Percentiles rank a stretch among this genome's conserved stretches.
phyloP scores from a whole-genome alignment of 1,140 invertebrate genomes.

The Diabrotica virgifera region DNA sequence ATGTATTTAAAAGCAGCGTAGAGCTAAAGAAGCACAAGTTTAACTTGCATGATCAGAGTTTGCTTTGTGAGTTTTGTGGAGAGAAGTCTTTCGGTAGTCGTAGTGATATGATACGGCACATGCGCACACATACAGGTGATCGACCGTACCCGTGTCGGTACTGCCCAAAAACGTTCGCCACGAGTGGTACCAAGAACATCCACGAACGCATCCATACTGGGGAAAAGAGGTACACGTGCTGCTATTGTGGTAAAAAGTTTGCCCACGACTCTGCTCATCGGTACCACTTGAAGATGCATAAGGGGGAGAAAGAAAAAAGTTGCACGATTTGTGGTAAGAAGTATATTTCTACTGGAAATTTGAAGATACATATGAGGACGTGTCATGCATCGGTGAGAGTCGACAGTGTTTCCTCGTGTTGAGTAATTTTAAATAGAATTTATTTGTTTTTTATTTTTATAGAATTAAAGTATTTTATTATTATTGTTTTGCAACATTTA shows the following conservation, averaged over 20 bases:
- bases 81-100: constrained; percentile 68
- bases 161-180: constrained; percentile 63
- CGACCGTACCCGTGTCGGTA: constrained; percentile 69
- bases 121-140: constrained; percentile 68
- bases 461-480: no score
- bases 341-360: constrained; percentile 60
- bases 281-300: constrained; percentile 59
- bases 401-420: no score
- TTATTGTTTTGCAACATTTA: no score
- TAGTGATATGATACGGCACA: constrained; percentile 68
- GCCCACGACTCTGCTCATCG: constrained; percentile 68
- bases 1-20: constrained; percentile 11
- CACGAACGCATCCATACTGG: constrained; percentile 65
- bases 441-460: no score
- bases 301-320: constrained; percentile 71
- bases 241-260: constrained; percentile 72
- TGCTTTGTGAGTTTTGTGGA: constrained; percentile 69
- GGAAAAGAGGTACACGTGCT: constrained; percentile 64
- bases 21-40: constrained; percentile 34
- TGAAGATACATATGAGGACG: constrained; percentile 60
- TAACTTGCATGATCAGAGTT: constrained; percentile 41
- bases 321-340: constrained; percentile 67
- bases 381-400: constrained; percentile 32
- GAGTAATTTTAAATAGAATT: no score
- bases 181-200: constrained; percentile 58